Evolutionary conservation across 37 sponge, comb jelly and placozoan species (phyloP).

Genomic region (Beroe ovata): DNA sequence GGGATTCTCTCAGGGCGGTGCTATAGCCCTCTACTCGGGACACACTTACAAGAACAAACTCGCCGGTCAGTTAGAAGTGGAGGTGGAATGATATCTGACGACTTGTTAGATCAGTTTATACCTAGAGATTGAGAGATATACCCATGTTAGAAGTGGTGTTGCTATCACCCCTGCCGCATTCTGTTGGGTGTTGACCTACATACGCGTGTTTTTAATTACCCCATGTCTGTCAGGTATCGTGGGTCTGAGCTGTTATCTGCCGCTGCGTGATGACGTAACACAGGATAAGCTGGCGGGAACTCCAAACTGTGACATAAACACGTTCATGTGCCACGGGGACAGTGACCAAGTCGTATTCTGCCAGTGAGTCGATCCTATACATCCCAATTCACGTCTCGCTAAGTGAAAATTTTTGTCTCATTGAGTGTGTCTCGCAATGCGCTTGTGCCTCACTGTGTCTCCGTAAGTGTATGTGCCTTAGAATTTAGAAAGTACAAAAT

Average conservation of each 20-base stretch:
- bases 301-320: not conserved
- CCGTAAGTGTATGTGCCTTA: too few species aligned
- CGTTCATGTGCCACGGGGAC: slow-evolving; percentile 32
- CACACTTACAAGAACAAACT: slow-evolving; percentile 59
- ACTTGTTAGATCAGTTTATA: not conserved
- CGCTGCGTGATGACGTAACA: not conserved
- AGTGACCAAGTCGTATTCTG: slow-evolving; percentile 1
- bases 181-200: too few species aligned
- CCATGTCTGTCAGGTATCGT: slow-evolving; percentile 50
- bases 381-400: too few species aligned
- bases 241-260: slow-evolving; percentile 60
- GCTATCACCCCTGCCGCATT: too few species aligned
- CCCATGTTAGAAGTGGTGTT: too few species aligned
- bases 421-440: too few species aligned
- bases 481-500: too few species aligned
- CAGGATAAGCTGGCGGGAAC: not conserved
- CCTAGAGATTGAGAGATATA: too few species aligned
- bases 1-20: slow-evolving; percentile 62
- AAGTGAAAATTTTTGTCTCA: too few species aligned
- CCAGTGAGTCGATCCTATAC: not conserved
- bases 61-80: not conserved
- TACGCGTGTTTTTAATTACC: too few species aligned
- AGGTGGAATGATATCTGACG: too few species aligned
- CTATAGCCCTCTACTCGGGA: slow-evolving; percentile 54
- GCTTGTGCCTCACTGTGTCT: too few species aligned